phyloP scores from a whole-genome alignment of 2,113 vertebrate species.

The Neogobius melanostomus region DNA sequence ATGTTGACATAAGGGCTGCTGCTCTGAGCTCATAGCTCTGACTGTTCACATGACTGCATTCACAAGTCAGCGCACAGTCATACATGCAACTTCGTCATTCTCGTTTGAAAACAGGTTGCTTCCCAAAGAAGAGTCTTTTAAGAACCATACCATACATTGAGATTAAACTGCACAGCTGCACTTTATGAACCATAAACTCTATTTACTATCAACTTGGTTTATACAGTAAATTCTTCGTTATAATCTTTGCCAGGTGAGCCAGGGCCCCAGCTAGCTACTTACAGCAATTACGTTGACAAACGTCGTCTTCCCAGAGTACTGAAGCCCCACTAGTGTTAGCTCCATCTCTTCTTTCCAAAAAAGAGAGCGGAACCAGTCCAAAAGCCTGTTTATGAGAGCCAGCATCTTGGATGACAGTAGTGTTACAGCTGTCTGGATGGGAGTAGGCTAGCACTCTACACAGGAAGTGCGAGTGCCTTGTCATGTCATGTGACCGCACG shows the following conservation, averaged over 20 bases:
- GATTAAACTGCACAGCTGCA: rapidly evolving
- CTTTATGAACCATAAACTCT: no score
- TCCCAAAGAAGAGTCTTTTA: not conserved
- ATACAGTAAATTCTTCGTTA: not conserved
- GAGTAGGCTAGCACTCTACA: slow-evolving; percentile 17
- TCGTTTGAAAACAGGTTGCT: slow-evolving; percentile 1
- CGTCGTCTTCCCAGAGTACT: slow-evolving; percentile 89
- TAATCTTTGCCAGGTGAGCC: slow-evolving; percentile 30
- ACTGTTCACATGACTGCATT: slow-evolving; percentile 52
- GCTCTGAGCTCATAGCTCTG: no score
- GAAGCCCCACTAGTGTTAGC: slow-evolving; percentile 86
- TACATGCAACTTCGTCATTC: slow-evolving; percentile 37
- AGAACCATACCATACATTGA: not conserved
- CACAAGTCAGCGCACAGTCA: slow-evolving; percentile 34
- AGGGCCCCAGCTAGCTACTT: slow-evolving; percentile 57
- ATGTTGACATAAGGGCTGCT: slow-evolving; percentile 43
- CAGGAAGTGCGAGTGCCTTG: slow-evolving; percentile 56
- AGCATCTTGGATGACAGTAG: slow-evolving; percentile 74
- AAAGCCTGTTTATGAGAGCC: slow-evolving; percentile 82
- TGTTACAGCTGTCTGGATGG: slow-evolving; percentile 18
- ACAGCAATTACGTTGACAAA: slow-evolving; percentile 87
- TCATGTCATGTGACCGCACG: slow-evolving; percentile 58
- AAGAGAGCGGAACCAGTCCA: slow-evolving; percentile 87
- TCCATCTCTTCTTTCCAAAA: slow-evolving; percentile 93
- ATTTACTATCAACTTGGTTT: no score